Percentiles rank a stretch among this genome's conserved stretches.
Evolutionary conservation across 2,888 invertebrate species (phyloP).

Genomic region (Lycia hirtaria): DNA sequence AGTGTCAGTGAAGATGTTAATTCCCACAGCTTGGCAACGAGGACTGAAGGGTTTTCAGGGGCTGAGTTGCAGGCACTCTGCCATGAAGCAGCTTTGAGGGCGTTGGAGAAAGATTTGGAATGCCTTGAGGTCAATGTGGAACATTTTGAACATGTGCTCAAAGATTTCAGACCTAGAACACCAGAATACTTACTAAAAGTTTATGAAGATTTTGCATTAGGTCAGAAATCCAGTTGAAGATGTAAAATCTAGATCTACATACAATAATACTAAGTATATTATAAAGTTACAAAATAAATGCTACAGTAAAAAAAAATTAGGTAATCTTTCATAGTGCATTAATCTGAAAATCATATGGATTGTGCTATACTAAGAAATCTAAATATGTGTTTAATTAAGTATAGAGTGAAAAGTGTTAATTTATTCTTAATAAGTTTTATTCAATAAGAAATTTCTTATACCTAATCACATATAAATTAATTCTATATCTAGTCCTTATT

Average conservation of each 20-base stretch:
- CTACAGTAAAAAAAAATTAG: neutral
- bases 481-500: conserved; percentile 58
- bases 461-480: conserved; percentile 63
- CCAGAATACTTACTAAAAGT: conserved; percentile 88
- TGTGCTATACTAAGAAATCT: too few species aligned
- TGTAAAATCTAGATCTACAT: neutral
- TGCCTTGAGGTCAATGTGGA: conserved; percentile 85
- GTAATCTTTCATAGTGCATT: too few species aligned
- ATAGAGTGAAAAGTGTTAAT: conserved; percentile 17
- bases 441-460: conserved; percentile 59
- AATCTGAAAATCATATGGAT: too few species aligned
- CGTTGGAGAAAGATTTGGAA: conserved; percentile 91
- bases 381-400: conserved; percentile 7
- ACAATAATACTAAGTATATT: too few species aligned
- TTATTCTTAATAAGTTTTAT: conserved; percentile 52
- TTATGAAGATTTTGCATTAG: conserved; percentile 88
- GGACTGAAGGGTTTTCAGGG: conserved; percentile 94
- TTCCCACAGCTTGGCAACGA: conserved; percentile 87
- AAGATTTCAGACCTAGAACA: conserved; percentile 91
- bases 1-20: conserved; percentile 88
- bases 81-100: conserved; percentile 95
- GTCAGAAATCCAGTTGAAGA: conserved; percentile 63
- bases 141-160: conserved; percentile 91
- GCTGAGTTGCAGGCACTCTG: conserved; percentile 97
- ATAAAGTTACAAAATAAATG: too few species aligned